Conservation (phyloP, 2,113 vertebrate genomes). For the Shinisaurus crocodilurus region DNA sequence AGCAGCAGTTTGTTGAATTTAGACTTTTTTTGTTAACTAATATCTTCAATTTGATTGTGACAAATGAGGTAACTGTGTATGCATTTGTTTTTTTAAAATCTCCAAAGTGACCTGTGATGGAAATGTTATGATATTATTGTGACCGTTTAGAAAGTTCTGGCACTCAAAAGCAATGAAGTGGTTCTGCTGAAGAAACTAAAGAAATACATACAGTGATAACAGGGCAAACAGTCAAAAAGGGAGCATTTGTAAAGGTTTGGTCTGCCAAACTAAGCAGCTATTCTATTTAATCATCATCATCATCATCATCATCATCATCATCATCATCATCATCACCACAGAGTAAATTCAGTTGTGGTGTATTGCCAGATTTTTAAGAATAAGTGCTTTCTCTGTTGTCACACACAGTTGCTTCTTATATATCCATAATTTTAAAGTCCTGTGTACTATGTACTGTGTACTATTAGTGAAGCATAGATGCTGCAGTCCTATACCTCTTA, state of each 20-base stretch:
- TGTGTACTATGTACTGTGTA: not conserved
- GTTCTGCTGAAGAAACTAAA: not conserved
- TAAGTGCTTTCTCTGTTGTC: not conserved
- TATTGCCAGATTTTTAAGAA: not conserved
- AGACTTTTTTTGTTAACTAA: not conserved
- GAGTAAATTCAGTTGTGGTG: not conserved
- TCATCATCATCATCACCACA: too few relatives aligned
- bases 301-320: too few relatives aligned
- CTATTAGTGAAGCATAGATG: not conserved
- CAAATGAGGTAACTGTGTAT: not conserved
- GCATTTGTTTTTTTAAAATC: not conserved
- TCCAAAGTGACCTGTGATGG: not conserved
- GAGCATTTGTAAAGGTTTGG: not conserved
- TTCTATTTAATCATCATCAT: too few relatives aligned
- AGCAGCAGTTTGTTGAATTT: constrained; percentile 1
- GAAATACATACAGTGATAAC: not conserved
- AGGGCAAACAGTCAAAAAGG: constrained; percentile 4
- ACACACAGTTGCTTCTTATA: not conserved
- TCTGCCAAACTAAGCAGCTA: constrained; percentile 1
- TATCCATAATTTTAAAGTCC: not conserved
- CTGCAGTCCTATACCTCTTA: not conserved
- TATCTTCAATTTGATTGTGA: not conserved
- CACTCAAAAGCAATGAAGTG: not conserved
- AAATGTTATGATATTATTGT: not conserved
- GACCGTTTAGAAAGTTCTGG: not conserved